A percentile compares a stretch with the other conserved stretches of the same genome.
These are phyloP conservation scores for Hylyphantes graminicola DNA, from an alignment of 1,140 invertebrate genomes.

Conservation along the genomic window DNA sequence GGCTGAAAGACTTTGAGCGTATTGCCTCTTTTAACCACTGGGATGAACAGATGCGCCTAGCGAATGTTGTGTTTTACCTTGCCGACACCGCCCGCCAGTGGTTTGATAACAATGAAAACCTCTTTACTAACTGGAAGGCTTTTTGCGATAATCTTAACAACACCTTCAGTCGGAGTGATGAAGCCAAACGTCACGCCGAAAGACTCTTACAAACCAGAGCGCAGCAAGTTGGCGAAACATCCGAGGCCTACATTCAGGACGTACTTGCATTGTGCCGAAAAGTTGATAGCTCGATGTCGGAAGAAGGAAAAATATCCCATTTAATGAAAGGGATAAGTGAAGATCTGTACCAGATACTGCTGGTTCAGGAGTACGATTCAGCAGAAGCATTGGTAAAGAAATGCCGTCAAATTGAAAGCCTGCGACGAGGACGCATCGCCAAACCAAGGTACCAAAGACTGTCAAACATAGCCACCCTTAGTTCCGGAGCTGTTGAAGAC, in stretches of 20 bases:
- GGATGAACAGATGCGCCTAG: slow-evolving; percentile 17
- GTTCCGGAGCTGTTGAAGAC: not conserved
- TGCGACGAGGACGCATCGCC: slow-evolving; percentile 14
- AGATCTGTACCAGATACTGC: not conserved
- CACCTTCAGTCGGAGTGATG: not conserved
- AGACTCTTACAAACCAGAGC: not conserved
- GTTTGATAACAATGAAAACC: not conserved
- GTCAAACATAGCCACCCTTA: not conserved
- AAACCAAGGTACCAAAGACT: slow-evolving; percentile 9
- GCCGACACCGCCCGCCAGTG: not conserved
- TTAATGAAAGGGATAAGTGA: not conserved
- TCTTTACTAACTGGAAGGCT: not conserved
- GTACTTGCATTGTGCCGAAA: slow-evolving; percentile 1
- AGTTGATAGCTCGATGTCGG: not conserved
- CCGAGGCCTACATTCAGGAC: slow-evolving; percentile 6
- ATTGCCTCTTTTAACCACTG: slow-evolving; percentile 11
- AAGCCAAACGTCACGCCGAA: not conserved
- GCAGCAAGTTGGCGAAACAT: not conserved
- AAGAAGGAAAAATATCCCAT: not conserved
- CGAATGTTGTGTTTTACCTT: slow-evolving; percentile 15
- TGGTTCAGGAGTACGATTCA: not conserved
- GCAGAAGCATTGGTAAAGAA: slow-evolving; percentile 7
- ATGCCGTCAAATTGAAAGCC: slow-evolving; percentile 9
- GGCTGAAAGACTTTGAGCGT: slow-evolving; percentile 22
- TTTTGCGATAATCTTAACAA: not conserved